A percentile compares a stretch with the other conserved stretches of the same genome.
phyloP scores from a whole-genome alignment of 2,888 invertebrate species.

The Chloroclystis v-ata region DNA sequence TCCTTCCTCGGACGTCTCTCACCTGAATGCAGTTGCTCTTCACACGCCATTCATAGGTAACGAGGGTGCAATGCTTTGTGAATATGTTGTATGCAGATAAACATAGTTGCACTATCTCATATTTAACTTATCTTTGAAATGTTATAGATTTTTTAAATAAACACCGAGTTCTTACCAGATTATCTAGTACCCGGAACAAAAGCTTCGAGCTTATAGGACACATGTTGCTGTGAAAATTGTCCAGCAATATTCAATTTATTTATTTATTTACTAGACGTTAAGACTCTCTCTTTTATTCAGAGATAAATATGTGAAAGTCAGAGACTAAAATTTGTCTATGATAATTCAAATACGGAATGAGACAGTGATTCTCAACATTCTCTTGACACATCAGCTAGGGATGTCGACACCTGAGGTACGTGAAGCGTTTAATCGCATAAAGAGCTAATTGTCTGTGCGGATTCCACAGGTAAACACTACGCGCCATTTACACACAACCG shows the following conservation, averaged over 20 bases:
- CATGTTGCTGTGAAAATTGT: too few relatives aligned
- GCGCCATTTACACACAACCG: slow-evolving; percentile 49
- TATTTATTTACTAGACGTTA: too few relatives aligned
- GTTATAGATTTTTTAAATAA: too few relatives aligned
- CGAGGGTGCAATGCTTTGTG: slow-evolving; percentile 18
- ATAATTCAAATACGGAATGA: too few relatives aligned
- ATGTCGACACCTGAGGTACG: slow-evolving; percentile 57
- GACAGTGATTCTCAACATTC: slow-evolving; percentile 34
- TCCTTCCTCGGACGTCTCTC: slow-evolving; percentile 28
- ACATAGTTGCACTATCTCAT: neutral
- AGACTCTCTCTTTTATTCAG: too few relatives aligned
- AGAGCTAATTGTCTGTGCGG: slow-evolving; percentile 75
- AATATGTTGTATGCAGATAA: slow-evolving; percentile 6
- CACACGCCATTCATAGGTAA: slow-evolving; percentile 26
- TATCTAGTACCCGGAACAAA: too few relatives aligned
- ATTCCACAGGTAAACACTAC: slow-evolving; percentile 74
- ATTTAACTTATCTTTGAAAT: too few relatives aligned
- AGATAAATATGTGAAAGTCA: too few relatives aligned
- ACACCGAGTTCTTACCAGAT: too few relatives aligned
- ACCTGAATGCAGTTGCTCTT: slow-evolving; percentile 24
- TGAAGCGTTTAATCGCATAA: slow-evolving; percentile 68
- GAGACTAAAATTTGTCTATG: too few relatives aligned
- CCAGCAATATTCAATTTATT: too few relatives aligned
- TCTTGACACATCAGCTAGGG: slow-evolving; percentile 12
- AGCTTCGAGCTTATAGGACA: too few relatives aligned